Evolutionary conservation across 1,140 invertebrate species (phyloP), one percentile per base, ranked within the genome.

Genomic region (Holcopasites calliopsidis): DNA sequence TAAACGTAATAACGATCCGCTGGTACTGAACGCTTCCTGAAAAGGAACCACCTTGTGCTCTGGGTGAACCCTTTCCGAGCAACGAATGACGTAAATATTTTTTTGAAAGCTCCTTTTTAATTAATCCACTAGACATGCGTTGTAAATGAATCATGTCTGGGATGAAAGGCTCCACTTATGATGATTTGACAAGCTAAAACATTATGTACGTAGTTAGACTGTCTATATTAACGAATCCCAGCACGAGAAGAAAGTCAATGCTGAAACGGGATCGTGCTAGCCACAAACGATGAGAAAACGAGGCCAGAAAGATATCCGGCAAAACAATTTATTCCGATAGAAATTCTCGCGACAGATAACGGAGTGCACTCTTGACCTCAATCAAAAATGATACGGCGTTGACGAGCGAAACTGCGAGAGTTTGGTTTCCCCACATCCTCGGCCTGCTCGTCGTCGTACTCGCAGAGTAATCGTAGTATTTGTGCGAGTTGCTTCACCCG

Each of bases 1-100:
- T 72, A 72, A 64, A 72, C 69, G 69, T 72, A 72, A 72, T 52
- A 50, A 62, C 57, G 58, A 64, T 72, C 68, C 42, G n/a, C 10
- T 8, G 10, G 1, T 13, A 21, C 13, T 55, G 23, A 55, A 49
- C 55, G 31, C 33, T 58, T 47, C 13, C 66, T 58, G 40, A 49
- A 71, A 44, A 47, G 40, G 54, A 44, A 60, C 35, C 44, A 60
- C 21, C 13, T n/a, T 47, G 10, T 3, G 28, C 21, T 10, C 2
- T 23, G 16, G 54, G 60, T 60, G 31, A 70, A 58, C 28, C 40
- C 10, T 16, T 47, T 38, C 18, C 8, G 5, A 13, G 6, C 3
- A 23, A 28, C 60, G 58, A 42, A 10, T 21, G 10, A 31, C 40
- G 10, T 6, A 6, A 16, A n/a, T 16, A 6, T 23, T 23, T 38